phyloP scores from a whole-genome alignment of 2,113 vertebrate species.

The Porphyrio hochstetteri region DNA sequence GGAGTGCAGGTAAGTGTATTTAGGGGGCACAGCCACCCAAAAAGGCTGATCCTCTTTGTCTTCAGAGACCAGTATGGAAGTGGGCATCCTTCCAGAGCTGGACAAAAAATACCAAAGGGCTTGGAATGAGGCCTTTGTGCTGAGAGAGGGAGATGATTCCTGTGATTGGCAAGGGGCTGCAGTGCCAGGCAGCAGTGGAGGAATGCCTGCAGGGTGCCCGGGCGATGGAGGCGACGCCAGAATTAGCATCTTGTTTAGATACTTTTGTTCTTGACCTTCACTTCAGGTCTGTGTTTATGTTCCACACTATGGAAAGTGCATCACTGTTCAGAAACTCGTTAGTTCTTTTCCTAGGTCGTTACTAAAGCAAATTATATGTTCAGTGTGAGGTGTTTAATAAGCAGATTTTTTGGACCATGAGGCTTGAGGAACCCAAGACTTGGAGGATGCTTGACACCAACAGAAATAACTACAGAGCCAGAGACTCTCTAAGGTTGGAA shows the following conservation, averaged over 20 bases:
- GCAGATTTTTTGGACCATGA: not conserved
- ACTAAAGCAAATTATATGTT: not conserved
- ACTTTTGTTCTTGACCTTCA: not conserved
- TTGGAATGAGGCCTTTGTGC: not conserved
- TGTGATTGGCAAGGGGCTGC: not conserved
- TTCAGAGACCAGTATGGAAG: not conserved
- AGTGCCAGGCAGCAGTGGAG: not conserved
- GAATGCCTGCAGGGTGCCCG: not conserved
- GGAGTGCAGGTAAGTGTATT: not conserved
- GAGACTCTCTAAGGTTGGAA: too few relatives aligned
- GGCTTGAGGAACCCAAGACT: not conserved
- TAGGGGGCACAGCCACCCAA: not conserved
- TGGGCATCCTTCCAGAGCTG: not conserved
- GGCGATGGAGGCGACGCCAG: fast-evolving
- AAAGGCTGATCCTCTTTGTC: not conserved
- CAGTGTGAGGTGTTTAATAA: not conserved
- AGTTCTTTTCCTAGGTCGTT: not conserved
- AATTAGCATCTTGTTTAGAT: not conserved
- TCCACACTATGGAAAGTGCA: fast-evolving
- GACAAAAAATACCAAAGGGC: not conserved
- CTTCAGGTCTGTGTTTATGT: not conserved
- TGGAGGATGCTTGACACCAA: not conserved
- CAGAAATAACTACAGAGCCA: not conserved
- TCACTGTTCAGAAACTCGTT: not conserved
- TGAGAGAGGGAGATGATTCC: not conserved